Percentiles rank a stretch among this genome's conserved stretches.
Evolutionary conservation across 2,888 invertebrate genomes (phyloP).

Genomic region (Scelioninae gen. 1): DNA sequence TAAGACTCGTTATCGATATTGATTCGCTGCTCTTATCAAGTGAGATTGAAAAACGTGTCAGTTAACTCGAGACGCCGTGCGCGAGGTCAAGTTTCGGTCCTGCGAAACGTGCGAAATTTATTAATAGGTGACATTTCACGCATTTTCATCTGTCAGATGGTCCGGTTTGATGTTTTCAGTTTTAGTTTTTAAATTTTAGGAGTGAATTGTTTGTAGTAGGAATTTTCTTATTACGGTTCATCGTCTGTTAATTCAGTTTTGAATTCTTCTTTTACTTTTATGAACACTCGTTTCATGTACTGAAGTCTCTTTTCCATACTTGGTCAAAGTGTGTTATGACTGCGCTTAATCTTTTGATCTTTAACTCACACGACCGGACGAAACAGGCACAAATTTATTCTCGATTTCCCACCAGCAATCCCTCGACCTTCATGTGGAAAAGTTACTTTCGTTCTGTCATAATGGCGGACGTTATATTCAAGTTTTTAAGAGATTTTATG

Average conservation of each 20-base stretch:
- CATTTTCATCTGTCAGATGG: too few species aligned
- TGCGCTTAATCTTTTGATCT: neutral
- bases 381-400: slow-evolving; percentile 24
- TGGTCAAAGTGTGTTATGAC: slow-evolving; percentile 22
- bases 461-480: neutral
- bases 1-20: slow-evolving; percentile 23
- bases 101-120: slow-evolving; percentile 14
- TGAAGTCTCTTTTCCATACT: slow-evolving; percentile 6
- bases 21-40: too few species aligned
- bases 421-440: slow-evolving; percentile 28
- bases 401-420: slow-evolving; percentile 4
- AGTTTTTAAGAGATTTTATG: too few species aligned
- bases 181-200: too few species aligned
- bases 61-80: slow-evolving; percentile 54
- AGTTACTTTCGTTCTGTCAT: slow-evolving; percentile 26
- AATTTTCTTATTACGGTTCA: too few species aligned
- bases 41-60: neutral
- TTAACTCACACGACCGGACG: slow-evolving; percentile 1
- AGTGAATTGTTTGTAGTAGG: too few species aligned
- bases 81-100: slow-evolving; percentile 67
- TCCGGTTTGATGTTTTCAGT: too few species aligned
- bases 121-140: too few species aligned
- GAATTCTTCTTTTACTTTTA: too few species aligned
- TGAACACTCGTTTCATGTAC: too few species aligned
- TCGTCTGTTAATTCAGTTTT: too few species aligned